These are phyloP conservation scores for Podotricha telesiphe DNA, from an alignment of 2,888 invertebrate genomes.

Conservation along the genomic window DNA sequence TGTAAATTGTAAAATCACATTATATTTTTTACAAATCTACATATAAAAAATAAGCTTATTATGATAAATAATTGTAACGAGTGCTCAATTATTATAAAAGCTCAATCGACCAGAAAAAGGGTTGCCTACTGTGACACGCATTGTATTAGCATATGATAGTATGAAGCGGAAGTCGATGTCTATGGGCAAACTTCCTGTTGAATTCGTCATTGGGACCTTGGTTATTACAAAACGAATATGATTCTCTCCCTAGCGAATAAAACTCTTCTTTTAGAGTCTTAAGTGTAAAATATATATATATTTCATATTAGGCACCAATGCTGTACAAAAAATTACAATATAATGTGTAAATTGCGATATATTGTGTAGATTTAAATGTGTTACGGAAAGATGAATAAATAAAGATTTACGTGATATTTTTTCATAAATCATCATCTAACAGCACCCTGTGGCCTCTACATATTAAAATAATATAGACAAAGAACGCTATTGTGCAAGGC, in stretches of 20 bases:
- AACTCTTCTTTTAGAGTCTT: slow-evolving; percentile 24
- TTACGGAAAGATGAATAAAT: too few species aligned
- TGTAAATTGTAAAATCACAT: not conserved
- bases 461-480: slow-evolving; percentile 54
- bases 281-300: too few species aligned
- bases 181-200: slow-evolving; percentile 40
- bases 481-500: slow-evolving; percentile 62
- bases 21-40: not conserved
- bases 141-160: slow-evolving; percentile 38
- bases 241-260: slow-evolving; percentile 6
- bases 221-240: not conserved
- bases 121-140: slow-evolving; percentile 51
- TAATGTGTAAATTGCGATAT: not conserved
- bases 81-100: slow-evolving; percentile 54
- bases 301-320: too few species aligned
- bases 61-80: slow-evolving; percentile 17
- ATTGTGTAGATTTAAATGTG: too few species aligned
- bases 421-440: not conserved
- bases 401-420: not conserved
- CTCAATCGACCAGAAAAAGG: slow-evolving; percentile 69
- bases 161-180: slow-evolving; percentile 35
- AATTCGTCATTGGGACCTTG: slow-evolving; percentile 16
- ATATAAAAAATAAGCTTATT: not conserved
- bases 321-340: slow-evolving; percentile 21
- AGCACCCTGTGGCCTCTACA: slow-evolving; percentile 50